Conservation (phyloP, 2,113 vertebrate species). For the Sapajus apella region DNA sequence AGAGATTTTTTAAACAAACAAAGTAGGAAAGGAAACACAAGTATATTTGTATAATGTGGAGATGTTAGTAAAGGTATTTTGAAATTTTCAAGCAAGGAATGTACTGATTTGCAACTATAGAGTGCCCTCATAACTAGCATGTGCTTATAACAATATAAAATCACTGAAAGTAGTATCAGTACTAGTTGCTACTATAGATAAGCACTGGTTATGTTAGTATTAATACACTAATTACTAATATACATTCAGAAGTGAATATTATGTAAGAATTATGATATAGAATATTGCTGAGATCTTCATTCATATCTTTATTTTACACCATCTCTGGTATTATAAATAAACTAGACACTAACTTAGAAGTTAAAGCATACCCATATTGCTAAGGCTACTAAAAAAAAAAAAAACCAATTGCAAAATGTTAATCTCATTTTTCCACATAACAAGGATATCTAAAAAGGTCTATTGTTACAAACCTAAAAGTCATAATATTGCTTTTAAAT, state of each 20-base stretch:
- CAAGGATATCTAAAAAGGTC: neutral
- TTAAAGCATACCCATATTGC: neutral
- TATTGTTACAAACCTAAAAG: neutral
- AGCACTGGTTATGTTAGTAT: neutral
- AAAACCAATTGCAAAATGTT: neutral
- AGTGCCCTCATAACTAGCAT: neutral
- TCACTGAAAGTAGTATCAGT: neutral
- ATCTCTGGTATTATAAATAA: neutral
- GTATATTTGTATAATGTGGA: neutral
- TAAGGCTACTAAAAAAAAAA: neutral
- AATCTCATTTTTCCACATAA: neutral
- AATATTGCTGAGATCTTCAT: neutral
- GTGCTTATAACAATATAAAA: neutral
- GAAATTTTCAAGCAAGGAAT: neutral
- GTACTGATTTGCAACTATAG: neutral
- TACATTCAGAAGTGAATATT: neutral
- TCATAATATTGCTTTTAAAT: neutral
- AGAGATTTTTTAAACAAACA: conserved; percentile 49
- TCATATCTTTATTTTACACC: neutral
- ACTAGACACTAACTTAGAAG: neutral
- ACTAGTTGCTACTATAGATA: neutral
- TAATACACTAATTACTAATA: neutral
- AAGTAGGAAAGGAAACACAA: neutral
- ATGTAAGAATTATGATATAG: neutral
- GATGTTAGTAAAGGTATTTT: neutral